phyloP scores from a whole-genome alignment of 2,888 invertebrate species.

The Cetonia aurata region DNA sequence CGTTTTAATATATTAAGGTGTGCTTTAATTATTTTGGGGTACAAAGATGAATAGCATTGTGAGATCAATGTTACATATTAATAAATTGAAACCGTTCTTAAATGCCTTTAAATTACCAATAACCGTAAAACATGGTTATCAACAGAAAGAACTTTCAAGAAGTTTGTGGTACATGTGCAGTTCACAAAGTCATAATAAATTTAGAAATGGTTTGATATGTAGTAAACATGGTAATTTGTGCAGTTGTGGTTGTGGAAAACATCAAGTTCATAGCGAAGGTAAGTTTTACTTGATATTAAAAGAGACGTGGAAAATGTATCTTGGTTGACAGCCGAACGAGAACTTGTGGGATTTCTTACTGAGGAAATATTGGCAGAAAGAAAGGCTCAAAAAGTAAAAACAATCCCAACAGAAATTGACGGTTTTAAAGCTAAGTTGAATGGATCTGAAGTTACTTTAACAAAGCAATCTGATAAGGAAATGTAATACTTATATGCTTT shows the following conservation, averaged over 20 bases:
- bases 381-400: conserved; percentile 82
- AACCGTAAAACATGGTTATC: conserved; percentile 62
- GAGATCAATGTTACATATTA: conserved; percentile 39
- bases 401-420: conserved; percentile 81
- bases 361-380: conserved; percentile 95
- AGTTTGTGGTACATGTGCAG: conserved; percentile 81
- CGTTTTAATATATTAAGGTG: background rate
- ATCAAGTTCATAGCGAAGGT: conserved; percentile 65
- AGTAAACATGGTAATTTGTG: conserved; percentile 75
- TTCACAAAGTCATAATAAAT: conserved; percentile 58
- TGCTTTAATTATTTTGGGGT: background rate
- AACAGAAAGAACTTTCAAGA: conserved; percentile 76
- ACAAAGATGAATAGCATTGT: conserved; percentile 44
- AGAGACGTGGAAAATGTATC: background rate
- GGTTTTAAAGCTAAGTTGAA: conserved; percentile 85
- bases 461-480: conserved; percentile 79
- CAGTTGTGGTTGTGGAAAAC: conserved; percentile 76
- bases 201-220: conserved; percentile 59
- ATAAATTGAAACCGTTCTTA: conserved; percentile 65
- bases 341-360: conserved; percentile 89
- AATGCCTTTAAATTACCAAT: conserved; percentile 76
- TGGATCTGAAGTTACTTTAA: conserved; percentile 88
- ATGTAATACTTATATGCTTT: conserved; percentile 69
- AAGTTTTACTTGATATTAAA: conserved; percentile 1
- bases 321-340: conserved; percentile 77